Evolutionary conservation across 2,888 invertebrate genomes (phyloP).

Genomic region (Orchesellides sinensis): DNA sequence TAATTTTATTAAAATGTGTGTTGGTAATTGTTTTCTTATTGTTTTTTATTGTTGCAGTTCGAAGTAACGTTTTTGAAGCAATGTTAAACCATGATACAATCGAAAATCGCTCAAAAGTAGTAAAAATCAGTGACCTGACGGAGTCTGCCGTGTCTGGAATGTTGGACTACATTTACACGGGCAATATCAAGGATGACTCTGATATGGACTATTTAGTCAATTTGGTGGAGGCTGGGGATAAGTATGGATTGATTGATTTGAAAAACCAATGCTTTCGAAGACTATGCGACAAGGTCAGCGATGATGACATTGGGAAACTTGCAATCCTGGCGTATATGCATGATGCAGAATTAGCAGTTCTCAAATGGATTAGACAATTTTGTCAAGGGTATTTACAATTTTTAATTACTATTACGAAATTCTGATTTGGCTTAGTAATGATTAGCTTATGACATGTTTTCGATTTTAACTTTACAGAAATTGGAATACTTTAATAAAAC

Average conservation of each 20-base stretch:
- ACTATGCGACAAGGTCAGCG: slow-evolving; percentile 59
- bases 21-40: neutral
- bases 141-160: slow-evolving; percentile 76
- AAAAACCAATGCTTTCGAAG: slow-evolving; percentile 77
- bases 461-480: slow-evolving; percentile 30
- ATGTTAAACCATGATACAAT: slow-evolving; percentile 76
- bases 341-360: slow-evolving; percentile 62
- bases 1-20: neutral
- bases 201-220: slow-evolving; percentile 58
- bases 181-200: slow-evolving; percentile 76
- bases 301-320: slow-evolving; percentile 63
- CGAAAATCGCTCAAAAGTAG: slow-evolving; percentile 74
- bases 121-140: slow-evolving; percentile 78
- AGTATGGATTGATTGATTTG: slow-evolving; percentile 78
- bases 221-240: slow-evolving; percentile 78
- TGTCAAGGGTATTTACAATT: slow-evolving; percentile 53
- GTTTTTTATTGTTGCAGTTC: slow-evolving; percentile 75
- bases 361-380: slow-evolving; percentile 61
- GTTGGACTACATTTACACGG: slow-evolving; percentile 80
- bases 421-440: neutral
- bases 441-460: neutral
- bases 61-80: slow-evolving; percentile 78
- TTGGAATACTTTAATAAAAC: slow-evolving; percentile 58
- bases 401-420: neutral
- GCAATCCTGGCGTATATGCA: slow-evolving; percentile 64